Conservation (phyloP, 2,797 vertebrate species). For the Myripristis murdjan region DNA sequence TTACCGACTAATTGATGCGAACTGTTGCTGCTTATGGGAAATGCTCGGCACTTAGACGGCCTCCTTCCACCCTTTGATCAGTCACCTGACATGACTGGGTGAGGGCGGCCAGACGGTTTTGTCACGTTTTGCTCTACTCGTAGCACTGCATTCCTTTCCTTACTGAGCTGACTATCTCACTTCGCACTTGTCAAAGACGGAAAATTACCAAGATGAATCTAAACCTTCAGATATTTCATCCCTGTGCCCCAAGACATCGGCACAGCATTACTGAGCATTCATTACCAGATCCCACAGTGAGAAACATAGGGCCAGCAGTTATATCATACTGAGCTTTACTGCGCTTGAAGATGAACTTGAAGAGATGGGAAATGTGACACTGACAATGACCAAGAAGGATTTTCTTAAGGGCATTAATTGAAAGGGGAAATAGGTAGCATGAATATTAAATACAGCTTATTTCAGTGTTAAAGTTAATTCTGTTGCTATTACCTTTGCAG, state of each 20-base stretch:
- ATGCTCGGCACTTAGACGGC: conserved; percentile 11
- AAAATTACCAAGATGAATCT: conserved; percentile 3
- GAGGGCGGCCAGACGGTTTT: conserved; percentile 6
- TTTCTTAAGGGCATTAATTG: too few relatives aligned
- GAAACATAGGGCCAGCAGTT: too few relatives aligned
- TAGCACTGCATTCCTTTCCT: conserved; percentile 54
- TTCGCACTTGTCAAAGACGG: conserved; percentile 22
- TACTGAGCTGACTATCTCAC: background rate
- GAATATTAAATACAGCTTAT: background rate
- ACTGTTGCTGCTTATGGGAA: conserved; percentile 65
- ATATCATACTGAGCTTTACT: background rate
- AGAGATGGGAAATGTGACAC: too few relatives aligned
- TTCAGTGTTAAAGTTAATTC: too few relatives aligned
- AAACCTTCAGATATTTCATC: background rate
- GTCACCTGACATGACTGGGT: conserved; percentile 18
- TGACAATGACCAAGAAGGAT: too few relatives aligned
- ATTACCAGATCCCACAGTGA: background rate
- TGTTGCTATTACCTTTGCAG: too few relatives aligned
- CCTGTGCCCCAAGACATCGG: background rate
- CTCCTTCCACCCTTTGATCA: conserved; percentile 32
- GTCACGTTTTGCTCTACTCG: conserved; percentile 7
- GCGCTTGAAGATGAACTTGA: too few relatives aligned
- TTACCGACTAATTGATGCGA: conserved; percentile 56
- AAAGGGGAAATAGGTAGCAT: background rate
- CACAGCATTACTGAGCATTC: background rate